Percentiles rank a stretch among this genome's conserved stretches.
phyloP scores from a whole-genome alignment of 2,888 invertebrate genomes.

The Loripinus fragilis region DNA sequence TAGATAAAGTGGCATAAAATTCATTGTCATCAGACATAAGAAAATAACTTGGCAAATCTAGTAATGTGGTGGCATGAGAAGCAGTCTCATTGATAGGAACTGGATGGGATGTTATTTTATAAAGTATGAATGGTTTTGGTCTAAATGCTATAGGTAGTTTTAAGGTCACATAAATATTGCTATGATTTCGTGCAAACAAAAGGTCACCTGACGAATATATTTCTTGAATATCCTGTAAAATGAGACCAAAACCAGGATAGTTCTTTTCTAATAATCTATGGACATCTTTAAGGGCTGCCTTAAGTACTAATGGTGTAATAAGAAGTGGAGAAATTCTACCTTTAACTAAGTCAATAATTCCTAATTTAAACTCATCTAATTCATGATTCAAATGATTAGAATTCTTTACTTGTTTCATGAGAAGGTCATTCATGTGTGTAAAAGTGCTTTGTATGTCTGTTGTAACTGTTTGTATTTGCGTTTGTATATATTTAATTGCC shows the following conservation, averaged over 20 bases:
- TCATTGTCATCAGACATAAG: not conserved
- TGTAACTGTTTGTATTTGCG: not conserved
- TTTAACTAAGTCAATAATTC: slow-evolving; percentile 41
- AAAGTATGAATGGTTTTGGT: not conserved
- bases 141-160: not conserved
- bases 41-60: slow-evolving; percentile 10
- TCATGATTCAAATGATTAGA: slow-evolving; percentile 16
- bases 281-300: not conserved
- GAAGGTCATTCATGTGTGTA: slow-evolving; percentile 22
- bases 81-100: not conserved
- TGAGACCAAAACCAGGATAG: not conserved
- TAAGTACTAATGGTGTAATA: slow-evolving; percentile 30
- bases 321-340: slow-evolving; percentile 14
- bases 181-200: too few relatives aligned
- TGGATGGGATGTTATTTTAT: not conserved
- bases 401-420: slow-evolving; percentile 24
- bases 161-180: not conserved
- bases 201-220: not conserved
- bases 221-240: not conserved
- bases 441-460: not conserved
- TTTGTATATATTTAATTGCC: slow-evolving; percentile 20
- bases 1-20: not conserved
- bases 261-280: not conserved
- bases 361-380: slow-evolving; percentile 27
- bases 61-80: not conserved